A percentile compares a stretch with the other conserved stretches of the same genome.
Conservation (phyloP, 2,888 invertebrate genomes). For the Poecilus cupreus region DNA sequence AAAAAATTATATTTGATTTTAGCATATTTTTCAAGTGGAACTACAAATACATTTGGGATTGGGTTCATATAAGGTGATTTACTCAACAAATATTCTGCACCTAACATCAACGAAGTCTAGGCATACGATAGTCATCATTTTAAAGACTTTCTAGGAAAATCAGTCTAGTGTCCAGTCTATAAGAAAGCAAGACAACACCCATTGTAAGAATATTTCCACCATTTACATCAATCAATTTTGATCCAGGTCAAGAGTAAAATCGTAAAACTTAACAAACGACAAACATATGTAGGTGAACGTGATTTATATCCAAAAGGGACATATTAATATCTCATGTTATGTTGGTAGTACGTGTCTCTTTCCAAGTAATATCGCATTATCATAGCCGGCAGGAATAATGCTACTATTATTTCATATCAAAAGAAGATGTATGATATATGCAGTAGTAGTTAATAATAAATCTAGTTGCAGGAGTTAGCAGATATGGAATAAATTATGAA, state of each 20-base stretch:
- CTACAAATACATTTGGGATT: too few species aligned
- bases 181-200: too few species aligned
- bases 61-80: too few species aligned
- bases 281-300: constrained; percentile 5
- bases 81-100: too few species aligned
- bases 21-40: too few species aligned
- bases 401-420: neutral
- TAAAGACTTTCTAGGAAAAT: too few species aligned
- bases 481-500: neutral
- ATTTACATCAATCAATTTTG: constrained; percentile 4
- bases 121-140: too few species aligned
- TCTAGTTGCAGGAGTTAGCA: neutral
- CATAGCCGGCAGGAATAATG: neutral
- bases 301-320: neutral
- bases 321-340: neutral
- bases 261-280: neutral
- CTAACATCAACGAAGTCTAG: too few species aligned
- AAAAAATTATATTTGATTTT: too few species aligned
- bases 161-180: too few species aligned
- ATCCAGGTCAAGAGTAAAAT: constrained; percentile 8
- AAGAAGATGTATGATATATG: neutral
- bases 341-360: neutral
- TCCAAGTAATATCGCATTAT: neutral
- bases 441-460: neutral
- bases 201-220: neutral